Percentiles rank a stretch among this genome's conserved stretches.
Evolutionary conservation across 2,113 vertebrate genomes (phyloP).

Genomic region (Scortum barcoo): DNA sequence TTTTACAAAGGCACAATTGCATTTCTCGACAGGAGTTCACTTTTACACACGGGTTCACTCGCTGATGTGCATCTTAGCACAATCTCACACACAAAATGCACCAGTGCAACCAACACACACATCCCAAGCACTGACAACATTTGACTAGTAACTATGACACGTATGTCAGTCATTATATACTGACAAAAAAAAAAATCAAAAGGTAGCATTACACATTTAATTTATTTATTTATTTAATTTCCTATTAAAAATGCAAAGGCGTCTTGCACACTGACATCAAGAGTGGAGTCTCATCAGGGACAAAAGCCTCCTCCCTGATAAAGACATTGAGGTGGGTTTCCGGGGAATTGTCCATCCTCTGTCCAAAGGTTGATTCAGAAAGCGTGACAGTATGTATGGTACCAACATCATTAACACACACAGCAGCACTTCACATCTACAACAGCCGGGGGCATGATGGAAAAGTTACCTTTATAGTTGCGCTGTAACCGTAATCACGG

Average conservation of each 20-base stretch:
- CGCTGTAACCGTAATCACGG: not conserved
- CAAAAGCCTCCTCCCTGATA: too few relatives aligned
- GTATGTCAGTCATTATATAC: too few relatives aligned
- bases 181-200: too few relatives aligned
- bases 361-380: not conserved
- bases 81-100: not conserved
- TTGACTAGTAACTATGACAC: too few relatives aligned
- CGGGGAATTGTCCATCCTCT: not conserved
- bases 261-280: too few relatives aligned
- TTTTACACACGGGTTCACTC: not conserved
- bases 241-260: too few relatives aligned
- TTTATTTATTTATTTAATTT: too few relatives aligned
- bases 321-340: not conserved
- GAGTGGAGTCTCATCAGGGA: too few relatives aligned
- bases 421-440: not conserved
- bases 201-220: too few relatives aligned
- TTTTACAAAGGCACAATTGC: too few relatives aligned
- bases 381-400: not conserved
- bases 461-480: not conserved
- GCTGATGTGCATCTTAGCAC: not conserved
- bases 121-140: too few relatives aligned
- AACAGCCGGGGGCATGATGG: constrained; percentile 9
- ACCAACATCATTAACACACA: constrained; percentile 1
- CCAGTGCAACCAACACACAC: not conserved
- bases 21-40: too few relatives aligned